These are phyloP conservation scores for Drosophila mimetica DNA, from an alignment of 2,888 invertebrate genomes.

Conservation along the genomic window DNA sequence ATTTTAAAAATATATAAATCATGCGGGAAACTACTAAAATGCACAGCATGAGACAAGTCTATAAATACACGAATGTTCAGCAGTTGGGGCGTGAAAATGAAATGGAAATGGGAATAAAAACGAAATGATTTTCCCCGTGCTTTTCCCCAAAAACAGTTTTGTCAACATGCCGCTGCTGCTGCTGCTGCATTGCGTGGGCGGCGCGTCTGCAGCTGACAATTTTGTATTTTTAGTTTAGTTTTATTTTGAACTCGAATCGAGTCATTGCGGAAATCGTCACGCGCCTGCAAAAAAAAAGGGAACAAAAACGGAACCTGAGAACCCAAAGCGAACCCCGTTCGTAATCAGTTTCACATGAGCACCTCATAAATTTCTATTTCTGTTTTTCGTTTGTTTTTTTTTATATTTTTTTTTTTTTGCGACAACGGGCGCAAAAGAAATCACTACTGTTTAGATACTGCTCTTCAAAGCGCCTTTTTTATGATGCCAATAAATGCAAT, in stretches of 20 bases:
- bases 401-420: constrained; percentile 23
- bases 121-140: constrained; percentile 38
- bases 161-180: constrained; percentile 54
- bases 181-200: constrained; percentile 57
- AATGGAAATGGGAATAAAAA: constrained; percentile 51
- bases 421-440: constrained; percentile 60
- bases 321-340: constrained; percentile 50
- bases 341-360: constrained; percentile 76
- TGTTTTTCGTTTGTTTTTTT: constrained; percentile 14
- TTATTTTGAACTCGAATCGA: constrained; percentile 24
- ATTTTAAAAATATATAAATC: constrained; percentile 84
- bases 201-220: constrained; percentile 74
- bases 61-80: constrained; percentile 75
- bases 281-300: constrained; percentile 15
- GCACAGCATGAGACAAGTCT: constrained; percentile 84
- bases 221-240: constrained; percentile 67
- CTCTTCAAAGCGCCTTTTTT: constrained; percentile 75
- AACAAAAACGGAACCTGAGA: constrained; percentile 12
- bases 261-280: constrained; percentile 51
- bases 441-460: constrained; percentile 81
- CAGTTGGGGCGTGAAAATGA: constrained; percentile 67
- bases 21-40: constrained; percentile 80
- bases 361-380: constrained; percentile 68
- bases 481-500: constrained; percentile 78
- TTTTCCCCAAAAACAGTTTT: constrained; percentile 36